Evolutionary conservation across 2,113 vertebrate species (phyloP), one percentile per base, ranked within the genome.

Genomic region (Cephalopterus ornatus): DNA sequence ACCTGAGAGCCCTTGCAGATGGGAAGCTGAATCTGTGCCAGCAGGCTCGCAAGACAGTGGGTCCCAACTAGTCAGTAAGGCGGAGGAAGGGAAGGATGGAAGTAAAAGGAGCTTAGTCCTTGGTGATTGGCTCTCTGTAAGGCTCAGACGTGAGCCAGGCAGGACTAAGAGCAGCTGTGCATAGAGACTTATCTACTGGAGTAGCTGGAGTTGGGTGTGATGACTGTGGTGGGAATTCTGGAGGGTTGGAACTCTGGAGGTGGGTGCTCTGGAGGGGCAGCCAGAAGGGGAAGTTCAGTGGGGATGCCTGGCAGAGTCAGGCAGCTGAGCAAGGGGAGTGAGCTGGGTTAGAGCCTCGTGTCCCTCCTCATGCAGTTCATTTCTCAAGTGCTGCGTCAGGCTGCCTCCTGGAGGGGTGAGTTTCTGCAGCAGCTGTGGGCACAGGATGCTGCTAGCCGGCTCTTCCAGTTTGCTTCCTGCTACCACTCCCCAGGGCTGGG

Each of bases 381-480:
- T 93, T 95, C 86, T 49, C n/a, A 88, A 71, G 73, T 0, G 0
- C 86, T 96, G 39, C 1, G 30, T 95, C 95, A 96, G 86, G 85
- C 89, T 52, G 65, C 91, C 68, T 96, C 83, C 88, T 88, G 50
- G 68, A 94, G 94, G 78, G 80, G 78, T 55, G 92, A 59, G 88
- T 92, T 95, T 93, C 92, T 91, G 88, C 79, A 86, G 93, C 83
- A 58, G 86, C 95, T 94, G 84, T 92, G 94, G 95, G 93, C 22
- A 8, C 95, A 95, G 96, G 95, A 95, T 97, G 96, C 94, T 92
- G 77, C 33, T 37, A 89, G 93, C 95, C 3, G 27, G 94, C 94
- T 95, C 77, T 95, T 95, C 95, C 93, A 95, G 93, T 95, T 93
- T 82, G 91, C 87, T 95, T 97, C 96, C 96, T 97, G 94, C 87